These are phyloP conservation scores for Glyptemys insculpta DNA, from an alignment of 2,797 vertebrate genomes.

Conservation along the genomic window DNA sequence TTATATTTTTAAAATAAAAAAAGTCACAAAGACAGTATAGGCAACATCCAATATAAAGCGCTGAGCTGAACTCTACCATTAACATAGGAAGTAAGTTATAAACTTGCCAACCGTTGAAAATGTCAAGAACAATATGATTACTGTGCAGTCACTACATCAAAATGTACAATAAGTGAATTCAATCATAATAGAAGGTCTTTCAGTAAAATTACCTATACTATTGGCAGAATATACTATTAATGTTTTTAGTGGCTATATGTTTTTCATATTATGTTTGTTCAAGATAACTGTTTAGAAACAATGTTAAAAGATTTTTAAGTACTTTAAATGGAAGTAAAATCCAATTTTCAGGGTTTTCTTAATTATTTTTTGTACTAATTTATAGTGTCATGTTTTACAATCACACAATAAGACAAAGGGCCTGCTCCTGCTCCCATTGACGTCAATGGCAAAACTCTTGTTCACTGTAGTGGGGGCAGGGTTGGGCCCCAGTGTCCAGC, in stretches of 20 bases:
- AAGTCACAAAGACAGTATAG: not conserved
- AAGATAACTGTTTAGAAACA: not conserved
- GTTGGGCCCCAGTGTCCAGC: not conserved
- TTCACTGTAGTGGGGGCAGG: not conserved
- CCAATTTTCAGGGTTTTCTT: not conserved
- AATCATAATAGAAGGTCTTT: not conserved
- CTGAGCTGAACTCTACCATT: not conserved
- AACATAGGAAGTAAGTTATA: not conserved
- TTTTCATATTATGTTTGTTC: constrained; percentile 16
- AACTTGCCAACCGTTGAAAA: constrained; percentile 10
- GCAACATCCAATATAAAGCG: not conserved
- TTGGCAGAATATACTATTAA: not conserved
- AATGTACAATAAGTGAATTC: not conserved
- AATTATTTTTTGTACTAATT: not conserved
- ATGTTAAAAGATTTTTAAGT: not conserved
- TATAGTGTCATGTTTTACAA: not conserved
- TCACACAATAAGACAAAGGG: not conserved
- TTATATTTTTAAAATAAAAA: not conserved
- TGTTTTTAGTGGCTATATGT: not conserved
- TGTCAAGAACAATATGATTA: not conserved
- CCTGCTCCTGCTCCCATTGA: not conserved
- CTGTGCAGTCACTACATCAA: constrained; percentile 3
- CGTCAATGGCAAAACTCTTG: not conserved
- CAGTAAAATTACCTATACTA: not conserved
- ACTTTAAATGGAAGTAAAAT: not conserved